Conservation (phyloP, 2,888 invertebrate species). For the Oxytorus armatus region DNA sequence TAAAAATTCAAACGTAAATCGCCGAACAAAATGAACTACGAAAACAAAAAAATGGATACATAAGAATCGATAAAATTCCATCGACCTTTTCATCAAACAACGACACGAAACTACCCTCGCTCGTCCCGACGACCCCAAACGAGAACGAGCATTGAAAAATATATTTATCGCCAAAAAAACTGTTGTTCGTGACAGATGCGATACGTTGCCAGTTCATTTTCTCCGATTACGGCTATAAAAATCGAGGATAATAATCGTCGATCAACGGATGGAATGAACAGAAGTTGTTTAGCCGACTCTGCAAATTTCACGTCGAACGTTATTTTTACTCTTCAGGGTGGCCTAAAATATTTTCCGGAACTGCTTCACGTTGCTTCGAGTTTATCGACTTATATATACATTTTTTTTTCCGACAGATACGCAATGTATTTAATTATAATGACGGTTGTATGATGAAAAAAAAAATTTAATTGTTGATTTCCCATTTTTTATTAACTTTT, state of each 20-base stretch:
- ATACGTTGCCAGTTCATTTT: not conserved
- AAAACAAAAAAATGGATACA: not conserved
- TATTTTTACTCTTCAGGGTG: constrained; percentile 22
- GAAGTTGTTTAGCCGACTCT: not conserved
- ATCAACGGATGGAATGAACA: not conserved
- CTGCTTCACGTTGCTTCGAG: constrained; percentile 4
- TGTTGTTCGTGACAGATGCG: not conserved
- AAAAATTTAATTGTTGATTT: too few species aligned
- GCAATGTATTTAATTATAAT: too few species aligned
- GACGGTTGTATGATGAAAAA: too few species aligned
- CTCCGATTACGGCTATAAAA: not conserved
- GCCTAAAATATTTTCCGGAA: constrained; percentile 1
- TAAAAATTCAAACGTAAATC: constrained; percentile 6
- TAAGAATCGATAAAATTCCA: constrained; percentile 1
- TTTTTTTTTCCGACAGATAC: too few species aligned
- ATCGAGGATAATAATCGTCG: constrained; percentile 4
- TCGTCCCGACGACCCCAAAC: not conserved
- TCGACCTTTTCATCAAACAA: constrained; percentile 6
- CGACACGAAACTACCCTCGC: not conserved
- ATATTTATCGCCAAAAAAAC: not conserved
- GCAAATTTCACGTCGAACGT: constrained; percentile 10
- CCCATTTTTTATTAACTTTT: too few species aligned
- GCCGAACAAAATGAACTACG: not conserved
- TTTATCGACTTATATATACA: too few species aligned
- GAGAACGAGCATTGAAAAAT: not conserved